Evolutionary conservation across 1,140 invertebrate genomes (phyloP).

Genomic region (Lordiphosa mommai): DNA sequence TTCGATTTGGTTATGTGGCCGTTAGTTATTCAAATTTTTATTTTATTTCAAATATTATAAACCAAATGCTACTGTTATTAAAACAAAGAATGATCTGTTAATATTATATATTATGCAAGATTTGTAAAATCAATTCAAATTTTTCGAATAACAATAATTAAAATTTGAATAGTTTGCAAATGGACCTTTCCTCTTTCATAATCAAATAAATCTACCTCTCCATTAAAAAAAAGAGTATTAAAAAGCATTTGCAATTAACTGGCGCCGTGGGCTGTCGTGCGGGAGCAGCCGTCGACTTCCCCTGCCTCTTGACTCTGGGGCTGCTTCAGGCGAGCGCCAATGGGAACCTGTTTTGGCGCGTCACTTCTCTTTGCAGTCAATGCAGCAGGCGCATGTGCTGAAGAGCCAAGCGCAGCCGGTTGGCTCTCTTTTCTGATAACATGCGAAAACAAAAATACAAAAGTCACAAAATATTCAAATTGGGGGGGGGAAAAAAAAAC

Average conservation of each 20-base stretch:
- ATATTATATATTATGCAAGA: too few relatives aligned
- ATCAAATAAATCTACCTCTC: background rate
- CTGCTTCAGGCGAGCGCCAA: slow-evolving; percentile 38
- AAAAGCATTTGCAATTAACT: slow-evolving; percentile 76
- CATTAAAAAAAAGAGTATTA: slow-evolving; percentile 25
- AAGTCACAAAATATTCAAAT: too few relatives aligned
- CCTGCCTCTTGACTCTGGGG: slow-evolving; percentile 2
- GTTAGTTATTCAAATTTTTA: too few relatives aligned
- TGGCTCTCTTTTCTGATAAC: slow-evolving; percentile 21
- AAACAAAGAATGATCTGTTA: too few relatives aligned
- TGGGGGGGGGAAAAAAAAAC: too few relatives aligned
- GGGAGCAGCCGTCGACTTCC: slow-evolving; percentile 36
- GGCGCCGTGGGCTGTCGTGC: slow-evolving; percentile 71
- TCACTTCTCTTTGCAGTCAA: slow-evolving; percentile 28
- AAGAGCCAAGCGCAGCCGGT: slow-evolving; percentile 1
- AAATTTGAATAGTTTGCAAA: too few relatives aligned
- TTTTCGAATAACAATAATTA: too few relatives aligned
- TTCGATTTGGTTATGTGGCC: too few relatives aligned
- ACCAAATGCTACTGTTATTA: too few relatives aligned
- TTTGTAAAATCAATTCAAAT: too few relatives aligned
- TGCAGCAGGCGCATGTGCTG: slow-evolving; percentile 53
- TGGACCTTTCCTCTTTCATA: too few relatives aligned
- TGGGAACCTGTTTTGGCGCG: slow-evolving; percentile 70
- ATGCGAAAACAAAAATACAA: slow-evolving; percentile 28
- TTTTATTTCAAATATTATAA: too few relatives aligned